These are phyloP conservation scores for Phortica variegata DNA, from an alignment of 1,140 invertebrate genomes.

Conservation along the genomic window DNA sequence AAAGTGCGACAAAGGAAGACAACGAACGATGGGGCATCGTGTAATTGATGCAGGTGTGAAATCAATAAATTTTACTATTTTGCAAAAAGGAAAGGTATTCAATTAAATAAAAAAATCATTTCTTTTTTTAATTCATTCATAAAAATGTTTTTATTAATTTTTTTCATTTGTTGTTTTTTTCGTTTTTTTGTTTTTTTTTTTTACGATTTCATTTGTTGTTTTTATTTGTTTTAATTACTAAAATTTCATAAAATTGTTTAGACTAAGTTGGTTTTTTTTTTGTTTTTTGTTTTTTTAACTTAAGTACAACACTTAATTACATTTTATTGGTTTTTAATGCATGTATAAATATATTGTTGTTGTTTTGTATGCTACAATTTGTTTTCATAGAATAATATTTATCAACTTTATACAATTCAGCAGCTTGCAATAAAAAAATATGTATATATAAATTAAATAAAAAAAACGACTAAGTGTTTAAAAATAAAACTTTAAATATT, in stretches of 20 bases:
- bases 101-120: slow-evolving; percentile 28
- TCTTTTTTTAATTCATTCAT: slow-evolving; percentile 47
- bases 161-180: slow-evolving; percentile 28
- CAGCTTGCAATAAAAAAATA: slow-evolving; percentile 1
- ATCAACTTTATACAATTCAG: too few relatives aligned
- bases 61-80: too few relatives aligned
- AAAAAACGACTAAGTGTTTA: too few relatives aligned
- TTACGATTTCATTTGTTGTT: slow-evolving; percentile 27
- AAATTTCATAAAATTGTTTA: slow-evolving; percentile 55
- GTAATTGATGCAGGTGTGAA: too few relatives aligned
- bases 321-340: slow-evolving; percentile 20
- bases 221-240: slow-evolving; percentile 49
- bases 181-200: slow-evolving; percentile 24
- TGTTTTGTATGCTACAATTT: slow-evolving; percentile 21
- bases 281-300: slow-evolving; percentile 3
- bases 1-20: too few relatives aligned
- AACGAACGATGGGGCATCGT: too few relatives aligned
- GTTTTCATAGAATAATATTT: too few relatives aligned
- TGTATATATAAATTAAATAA: not conserved
- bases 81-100: too few relatives aligned
- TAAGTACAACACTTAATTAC: slow-evolving; percentile 55
- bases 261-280: too few relatives aligned
- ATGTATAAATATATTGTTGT: slow-evolving; percentile 12
- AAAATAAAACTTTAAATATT: too few relatives aligned
- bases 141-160: slow-evolving; percentile 44